Evolutionary conservation across 30 jellyfish, hydroid and myxozoan species (phyloP), one percentile per base, ranked within the genome.

Genomic region (Hydractinia echinata): DNA sequence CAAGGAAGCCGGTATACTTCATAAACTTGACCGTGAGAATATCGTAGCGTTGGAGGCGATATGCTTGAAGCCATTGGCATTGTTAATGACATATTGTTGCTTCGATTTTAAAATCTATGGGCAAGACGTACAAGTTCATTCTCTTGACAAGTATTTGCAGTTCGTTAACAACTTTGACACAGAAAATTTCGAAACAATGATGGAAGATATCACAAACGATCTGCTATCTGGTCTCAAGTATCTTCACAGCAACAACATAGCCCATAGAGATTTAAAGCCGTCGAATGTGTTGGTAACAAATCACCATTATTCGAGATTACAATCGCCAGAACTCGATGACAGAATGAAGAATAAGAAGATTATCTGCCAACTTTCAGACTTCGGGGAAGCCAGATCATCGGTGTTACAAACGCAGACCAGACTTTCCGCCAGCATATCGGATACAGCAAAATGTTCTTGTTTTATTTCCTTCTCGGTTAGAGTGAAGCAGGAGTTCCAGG

Each of bases 231-330:
- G 68, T 9, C 68, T 56, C 10, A n/a, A 56, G n/a, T 56, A 56
- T n/a, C 68, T 56, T 56, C 68, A 56, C n/a, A 56, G n/a, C 10
- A n/a, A 56, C 10, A 56, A 56, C 10, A 56, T 9, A 9, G 68
- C 68, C 10, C 68, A 56, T n/a, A 56, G 68, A 56, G 68, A 56
- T 56, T 56, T 56, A n/a, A 56, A 56, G 68, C 68, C 68, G 68
- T 56, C 68, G 13, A 56, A 56, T n/a, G 68, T 56, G 13, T n/a
- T 56, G 68, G 68, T 56, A 9, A 56, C 13, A 9, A 56, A 56
- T 56, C 68, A n/a, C 68, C 68, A 56, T 56, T 10, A 56, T 56
- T 56, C 68, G n/a, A 56, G 13, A n/a, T 9, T n/a, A 10, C 68
- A 56, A n/a, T 56, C 68, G n/a, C n/a, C n/a, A n/a, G n/a, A n/a